Base-by-base conservation (phyloP, 2,797 vertebrate species). In the Bovichtus diacanthus region DNA sequence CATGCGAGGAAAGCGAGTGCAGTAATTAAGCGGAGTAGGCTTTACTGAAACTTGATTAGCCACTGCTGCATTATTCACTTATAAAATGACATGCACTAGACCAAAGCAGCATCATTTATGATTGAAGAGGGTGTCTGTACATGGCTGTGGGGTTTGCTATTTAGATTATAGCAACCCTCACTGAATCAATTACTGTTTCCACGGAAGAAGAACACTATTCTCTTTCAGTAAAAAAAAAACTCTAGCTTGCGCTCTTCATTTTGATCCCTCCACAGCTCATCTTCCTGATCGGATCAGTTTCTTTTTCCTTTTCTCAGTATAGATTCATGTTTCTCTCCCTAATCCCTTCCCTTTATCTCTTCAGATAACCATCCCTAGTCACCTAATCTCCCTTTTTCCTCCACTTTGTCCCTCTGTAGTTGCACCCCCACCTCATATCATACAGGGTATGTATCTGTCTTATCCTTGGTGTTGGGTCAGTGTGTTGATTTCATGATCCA, bases 401-500 rank as follows among this genome's bases (percentile, higher is more conserved):
- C 34, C 31, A 56, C 18, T 44, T 38, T 39, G 36, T 46, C 53
- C n/a, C 51, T 51, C 13, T 65, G 4, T 36, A 39, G 19, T 68
- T 59, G 51, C 66, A 4, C 15, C 59, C 19, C 2, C 18, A 6
- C 10, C 34, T 23, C 6, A 7, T 66, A 38, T 66, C 9, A 70
- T 23, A 58, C 72, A 76, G 18, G 19, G 12, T n/a, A n/a, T 62
- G 58, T 81, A 46, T n/a, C 29, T 36, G 51, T 63, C 70, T 70
- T 70, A 60, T 69, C 60, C n/a, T 8, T 46, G 11, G 13, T 59
- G 21, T 53, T 6, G n/a, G 49, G 72, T 70, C 63, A 56, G 4
- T 13, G 16, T 79, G 59, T 63, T 72, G 23, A 81, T 80, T 74
- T 80, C 31, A 61, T 72, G 54, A 75, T 51, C 36, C 41, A 2